Evolutionary conservation across 1,140 invertebrate species (phyloP).

Genomic region (Asbolus verrucosus): DNA sequence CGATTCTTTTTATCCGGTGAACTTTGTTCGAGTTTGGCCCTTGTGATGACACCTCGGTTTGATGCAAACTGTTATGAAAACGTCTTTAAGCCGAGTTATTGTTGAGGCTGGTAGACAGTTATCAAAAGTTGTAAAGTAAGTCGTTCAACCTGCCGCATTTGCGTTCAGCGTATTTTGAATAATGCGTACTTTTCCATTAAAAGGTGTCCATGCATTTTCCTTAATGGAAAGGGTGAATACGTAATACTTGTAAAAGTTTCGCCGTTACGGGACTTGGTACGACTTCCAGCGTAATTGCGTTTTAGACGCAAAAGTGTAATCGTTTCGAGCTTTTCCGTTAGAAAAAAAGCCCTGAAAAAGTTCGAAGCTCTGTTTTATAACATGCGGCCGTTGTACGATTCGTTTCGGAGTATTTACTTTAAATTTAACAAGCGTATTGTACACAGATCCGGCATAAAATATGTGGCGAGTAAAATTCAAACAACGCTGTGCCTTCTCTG

Average conservation of each 20-base stretch:
- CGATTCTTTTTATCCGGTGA: too few relatives aligned
- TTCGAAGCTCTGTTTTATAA: slow-evolving; percentile 16
- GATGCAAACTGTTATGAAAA: background rate
- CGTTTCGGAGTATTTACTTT: slow-evolving; percentile 37
- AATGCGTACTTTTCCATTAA: slow-evolving; percentile 30
- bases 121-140: slow-evolving; percentile 36
- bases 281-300: slow-evolving; percentile 41
- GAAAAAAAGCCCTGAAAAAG: slow-evolving; percentile 29
- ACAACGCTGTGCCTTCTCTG: slow-evolving; percentile 33
- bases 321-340: slow-evolving; percentile 22
- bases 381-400: background rate
- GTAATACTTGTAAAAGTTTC: slow-evolving; percentile 46
- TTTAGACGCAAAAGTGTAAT: slow-evolving; percentile 39
- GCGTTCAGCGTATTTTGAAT: slow-evolving; percentile 16
- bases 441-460: slow-evolving; percentile 37
- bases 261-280: slow-evolving; percentile 39
- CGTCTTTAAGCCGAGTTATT: background rate
- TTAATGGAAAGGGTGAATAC: slow-evolving; percentile 52
- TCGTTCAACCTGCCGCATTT: background rate
- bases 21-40: slow-evolving; percentile 19
- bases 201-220: slow-evolving; percentile 17
- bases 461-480: slow-evolving; percentile 39
- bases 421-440: slow-evolving; percentile 39
- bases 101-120: slow-evolving; percentile 1
- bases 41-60: slow-evolving; percentile 16